phyloP scores from a whole-genome alignment of 1,140 invertebrate species.

The Dryas iulia region DNA sequence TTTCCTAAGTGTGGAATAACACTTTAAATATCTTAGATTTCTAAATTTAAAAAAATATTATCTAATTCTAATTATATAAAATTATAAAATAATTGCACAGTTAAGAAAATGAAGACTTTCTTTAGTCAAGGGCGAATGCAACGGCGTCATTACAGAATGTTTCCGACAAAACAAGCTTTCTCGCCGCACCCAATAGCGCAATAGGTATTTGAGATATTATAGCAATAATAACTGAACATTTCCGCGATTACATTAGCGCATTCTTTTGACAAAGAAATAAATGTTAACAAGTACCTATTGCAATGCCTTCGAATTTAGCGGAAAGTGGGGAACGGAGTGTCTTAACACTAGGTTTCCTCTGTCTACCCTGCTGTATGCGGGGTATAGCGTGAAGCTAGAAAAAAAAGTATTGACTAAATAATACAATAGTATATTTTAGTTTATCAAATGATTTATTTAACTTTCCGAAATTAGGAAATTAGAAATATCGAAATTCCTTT shows the following conservation, averaged over 20 bases:
- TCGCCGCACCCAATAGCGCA: slow-evolving; percentile 16
- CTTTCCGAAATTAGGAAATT: no score
- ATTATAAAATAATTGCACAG: neutral
- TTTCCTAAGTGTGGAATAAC: no score
- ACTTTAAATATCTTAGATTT: no score
- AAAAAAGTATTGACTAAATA: no score
- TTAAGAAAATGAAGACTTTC: slow-evolving; percentile 14
- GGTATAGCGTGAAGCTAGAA: no score
- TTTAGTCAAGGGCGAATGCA: slow-evolving; percentile 15
- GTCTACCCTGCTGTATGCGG: neutral
- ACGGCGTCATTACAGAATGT: neutral
- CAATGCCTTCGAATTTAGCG: no score
- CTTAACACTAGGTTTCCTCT: neutral
- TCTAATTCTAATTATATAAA: neutral
- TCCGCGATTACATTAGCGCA: slow-evolving; percentile 22
- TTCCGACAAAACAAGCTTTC: slow-evolving; percentile 11
- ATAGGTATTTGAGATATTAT: slow-evolving; percentile 13
- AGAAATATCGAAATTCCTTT: no score
- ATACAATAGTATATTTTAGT: no score
- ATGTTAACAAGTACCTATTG: neutral
- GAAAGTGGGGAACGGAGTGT: no score
- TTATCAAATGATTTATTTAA: no score
- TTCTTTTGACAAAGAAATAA: slow-evolving; percentile 8
- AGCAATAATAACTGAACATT: slow-evolving; percentile 25
- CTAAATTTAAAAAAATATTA: no score